Base-by-base conservation (phyloP, 2,888 invertebrate species). In the Thecophora atra region DNA sequence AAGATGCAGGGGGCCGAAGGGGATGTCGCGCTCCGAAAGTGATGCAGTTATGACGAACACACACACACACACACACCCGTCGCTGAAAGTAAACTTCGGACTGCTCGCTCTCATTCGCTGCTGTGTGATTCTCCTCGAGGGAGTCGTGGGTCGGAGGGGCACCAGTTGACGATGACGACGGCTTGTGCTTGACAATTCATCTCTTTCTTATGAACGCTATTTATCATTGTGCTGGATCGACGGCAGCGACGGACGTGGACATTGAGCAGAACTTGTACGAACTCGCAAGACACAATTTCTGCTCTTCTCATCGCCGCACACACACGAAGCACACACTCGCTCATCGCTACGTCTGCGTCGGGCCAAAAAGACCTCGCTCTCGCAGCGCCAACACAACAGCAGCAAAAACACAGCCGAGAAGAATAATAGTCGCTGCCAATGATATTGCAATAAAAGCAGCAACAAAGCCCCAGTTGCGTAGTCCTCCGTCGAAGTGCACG, bases 171-270 rank as follows among this genome's bases (percentile, higher is more conserved):
- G 30, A 5, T 37, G 67, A 37, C 30, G 67, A 52, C 37, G 21
- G 13, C 80, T 74, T 82, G 82, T 82, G 82, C 83, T 66, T 52
- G 66, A 82, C 83, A 83, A 83, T 83, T 84, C 83, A 83, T 83
- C 83, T 83, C 83, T 83, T 83, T 83, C 83, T 84, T 83, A 83
- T 83, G 83, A 84, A 83, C 83, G 83, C 83, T 81, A 83, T 83
- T 83, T 83, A 83, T 83, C 83, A 83, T 83, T 84, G 83, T 81
- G 81, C 76, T 21, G 78, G 83, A 83, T 81, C 51, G 28, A 70
- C 62, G 51, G 19, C 60, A 73, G 44, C 69, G 72, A 70, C 68
- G 28, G 28, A 21, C 19, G 67, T 52, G 78, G 79, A 81, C 81
- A 80, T 81, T 79, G 82, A 80, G 77, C 81, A 82, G 78, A 78